Base-by-base conservation (phyloP, 2,888 invertebrate genomes). In the Volucella zonaria region DNA sequence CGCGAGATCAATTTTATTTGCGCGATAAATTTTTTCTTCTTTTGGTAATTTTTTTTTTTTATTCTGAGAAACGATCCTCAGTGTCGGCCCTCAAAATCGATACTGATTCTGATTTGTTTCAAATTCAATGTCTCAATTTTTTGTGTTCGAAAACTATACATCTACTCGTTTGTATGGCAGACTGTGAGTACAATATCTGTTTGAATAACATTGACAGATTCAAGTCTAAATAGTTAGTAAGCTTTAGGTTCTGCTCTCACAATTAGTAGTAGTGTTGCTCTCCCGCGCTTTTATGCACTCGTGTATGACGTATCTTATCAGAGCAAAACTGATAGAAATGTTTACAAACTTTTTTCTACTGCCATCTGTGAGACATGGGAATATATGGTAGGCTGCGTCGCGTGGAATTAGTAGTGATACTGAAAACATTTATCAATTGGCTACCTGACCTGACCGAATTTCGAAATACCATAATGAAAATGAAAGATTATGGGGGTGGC, bases 361-460 rank as follows among this genome's bases (percentile, higher is more conserved):
- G n/a, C 31, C 12, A 47, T 58, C 31, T 40, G 31, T 15, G 47
- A 8, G 56, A 2, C 10, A 45, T 47, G 38, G 12, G 14, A 3
- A 62, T 23, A 31, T n/a, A n/a, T n/a, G n/a, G n/a, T 12, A 23
- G 9, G 23, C 18, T 23, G 31, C 9, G 38, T 3, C 2, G 8
- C 9, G 8, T 15, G 2, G 31, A 31, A 31, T 31, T 6, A 31
- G 31, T 31, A 14, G 42, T 15, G 15, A 18, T 18, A 15, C 14
- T 45, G 51, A 61, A 18, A 52, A 14, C 14, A 23, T 80, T 52
- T 43, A 66, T 77, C 56, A 70, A 70, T 71, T 77, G 47, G 47
- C 71, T 76, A 85, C 81, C 85, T 85, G 85, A 85, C 85, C 85
- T 85, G 81, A 77, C 85, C 77, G 77, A 85, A 81, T 81, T 85